Conservation (phyloP, 2,113 vertebrate species). For the Chrysochloris asiatica region DNA sequence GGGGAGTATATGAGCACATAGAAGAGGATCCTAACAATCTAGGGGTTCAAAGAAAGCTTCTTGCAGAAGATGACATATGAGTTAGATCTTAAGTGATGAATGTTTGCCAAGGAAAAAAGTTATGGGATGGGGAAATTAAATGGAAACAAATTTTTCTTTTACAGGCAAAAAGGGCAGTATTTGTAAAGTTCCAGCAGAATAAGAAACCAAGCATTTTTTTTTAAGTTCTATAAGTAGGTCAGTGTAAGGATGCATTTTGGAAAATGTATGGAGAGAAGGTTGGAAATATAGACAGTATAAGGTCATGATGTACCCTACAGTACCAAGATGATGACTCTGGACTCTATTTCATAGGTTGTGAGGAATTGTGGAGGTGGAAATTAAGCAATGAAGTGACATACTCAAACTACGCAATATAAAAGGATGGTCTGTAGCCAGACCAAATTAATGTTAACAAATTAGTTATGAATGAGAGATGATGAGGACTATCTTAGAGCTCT, state of each 20-base stretch:
- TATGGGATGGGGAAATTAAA: background rate
- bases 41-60: background rate
- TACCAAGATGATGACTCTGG: background rate
- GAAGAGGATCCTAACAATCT: background rate
- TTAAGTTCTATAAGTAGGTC: background rate
- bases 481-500: background rate
- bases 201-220: background rate
- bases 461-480: background rate
- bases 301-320: background rate
- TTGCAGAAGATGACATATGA: background rate
- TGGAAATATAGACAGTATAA: background rate
- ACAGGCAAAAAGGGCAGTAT: background rate
- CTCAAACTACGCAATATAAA: background rate
- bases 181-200: background rate
- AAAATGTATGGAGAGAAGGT: background rate
- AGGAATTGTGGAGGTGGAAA: background rate
- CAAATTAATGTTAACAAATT: background rate
- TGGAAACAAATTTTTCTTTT: background rate
- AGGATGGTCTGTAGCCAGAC: background rate
- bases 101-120: conserved; percentile 21
- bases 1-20: background rate
- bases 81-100: background rate
- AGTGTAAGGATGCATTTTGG: background rate
- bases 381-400: background rate
- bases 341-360: background rate